Evolutionary conservation across 2,888 invertebrate species (phyloP).

Genomic region (Lasioglossum zephyrum): DNA sequence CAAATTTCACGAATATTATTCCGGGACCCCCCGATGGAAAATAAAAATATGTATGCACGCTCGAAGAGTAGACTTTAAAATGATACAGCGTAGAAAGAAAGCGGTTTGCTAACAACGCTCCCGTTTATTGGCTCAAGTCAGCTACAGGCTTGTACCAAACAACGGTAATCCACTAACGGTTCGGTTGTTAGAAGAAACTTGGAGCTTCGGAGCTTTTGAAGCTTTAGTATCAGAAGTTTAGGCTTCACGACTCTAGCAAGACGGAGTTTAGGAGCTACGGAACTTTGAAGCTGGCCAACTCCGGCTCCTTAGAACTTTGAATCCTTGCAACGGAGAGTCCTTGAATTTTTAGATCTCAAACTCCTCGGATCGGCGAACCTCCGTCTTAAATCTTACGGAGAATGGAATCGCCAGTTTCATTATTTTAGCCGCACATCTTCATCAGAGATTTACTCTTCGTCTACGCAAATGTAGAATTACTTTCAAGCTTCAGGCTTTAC

Average conservation of each 20-base stretch:
- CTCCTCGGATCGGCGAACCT: background rate
- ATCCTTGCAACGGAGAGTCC: background rate
- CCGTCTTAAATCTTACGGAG: background rate
- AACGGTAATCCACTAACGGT: constrained; percentile 3
- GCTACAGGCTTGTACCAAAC: background rate
- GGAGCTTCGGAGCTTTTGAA: constrained; percentile 3
- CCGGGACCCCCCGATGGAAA: background rate
- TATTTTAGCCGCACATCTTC: background rate
- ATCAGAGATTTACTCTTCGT: background rate
- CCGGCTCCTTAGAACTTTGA: background rate
- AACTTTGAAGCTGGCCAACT: background rate
- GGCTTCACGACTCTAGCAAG: background rate
- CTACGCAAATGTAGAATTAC: background rate
- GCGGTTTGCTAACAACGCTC: constrained; percentile 5
- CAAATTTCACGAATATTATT: background rate
- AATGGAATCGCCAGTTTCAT: background rate
- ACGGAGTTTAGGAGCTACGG: background rate
- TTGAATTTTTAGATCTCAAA: background rate
- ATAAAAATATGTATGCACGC: background rate
- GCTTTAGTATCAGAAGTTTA: constrained; percentile 7
- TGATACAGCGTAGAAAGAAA: background rate
- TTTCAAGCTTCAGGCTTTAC: background rate
- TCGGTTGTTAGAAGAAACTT: constrained; percentile 15
- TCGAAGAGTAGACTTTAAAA: background rate
- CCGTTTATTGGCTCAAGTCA: constrained; percentile 4